A percentile compares a stretch with the other conserved stretches of the same genome.
Conservation (phyloP, 2,797 vertebrate genomes). For the Ispidina lecontei region DNA sequence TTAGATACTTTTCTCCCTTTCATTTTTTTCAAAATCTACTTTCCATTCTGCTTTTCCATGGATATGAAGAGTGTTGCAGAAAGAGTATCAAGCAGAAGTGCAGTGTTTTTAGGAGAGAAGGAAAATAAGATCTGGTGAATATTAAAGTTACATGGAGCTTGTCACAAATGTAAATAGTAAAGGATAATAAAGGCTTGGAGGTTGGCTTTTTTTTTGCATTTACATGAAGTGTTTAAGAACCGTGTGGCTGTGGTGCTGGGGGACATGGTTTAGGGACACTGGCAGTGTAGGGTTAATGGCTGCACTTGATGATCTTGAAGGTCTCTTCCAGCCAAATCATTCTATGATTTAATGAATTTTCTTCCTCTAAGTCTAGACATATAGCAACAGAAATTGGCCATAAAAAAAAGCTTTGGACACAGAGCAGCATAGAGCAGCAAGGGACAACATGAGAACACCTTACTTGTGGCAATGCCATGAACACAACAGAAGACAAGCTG, state of each 20-base stretch:
- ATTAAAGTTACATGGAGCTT: background rate
- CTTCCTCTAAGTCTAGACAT: background rate
- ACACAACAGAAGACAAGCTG: background rate
- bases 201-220: background rate
- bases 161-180: background rate
- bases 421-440: background rate
- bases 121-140: background rate
- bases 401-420: background rate
- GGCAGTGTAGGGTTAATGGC: too few relatives aligned
- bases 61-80: background rate
- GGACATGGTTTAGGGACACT: too few relatives aligned
- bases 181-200: background rate
- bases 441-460: background rate
- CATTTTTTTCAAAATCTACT: background rate
- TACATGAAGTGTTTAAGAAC: too few relatives aligned
- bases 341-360: background rate
- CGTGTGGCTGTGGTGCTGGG: too few relatives aligned
- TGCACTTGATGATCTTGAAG: too few relatives aligned
- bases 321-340: too few relatives aligned
- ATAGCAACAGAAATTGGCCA: background rate
- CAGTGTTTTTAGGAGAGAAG: background rate
- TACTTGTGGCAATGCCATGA: background rate
- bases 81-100: background rate
- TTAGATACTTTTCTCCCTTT: background rate
- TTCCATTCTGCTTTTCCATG: background rate